Base-by-base conservation (phyloP, 1,140 invertebrate genomes). In the Platyscapa corneri region DNA sequence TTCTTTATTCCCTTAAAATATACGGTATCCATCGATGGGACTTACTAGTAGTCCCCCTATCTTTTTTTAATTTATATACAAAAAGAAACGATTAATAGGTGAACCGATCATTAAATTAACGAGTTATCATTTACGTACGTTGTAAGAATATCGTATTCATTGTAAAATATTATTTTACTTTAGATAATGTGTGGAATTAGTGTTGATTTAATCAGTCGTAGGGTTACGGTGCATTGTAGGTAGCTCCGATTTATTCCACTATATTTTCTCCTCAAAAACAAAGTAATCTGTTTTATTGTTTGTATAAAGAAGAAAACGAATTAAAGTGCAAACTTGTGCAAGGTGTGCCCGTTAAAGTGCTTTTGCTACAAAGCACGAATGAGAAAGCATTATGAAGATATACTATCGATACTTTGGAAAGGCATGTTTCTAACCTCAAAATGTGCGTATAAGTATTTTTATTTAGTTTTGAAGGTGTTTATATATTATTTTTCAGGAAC, bases 401-500 rank as follows among this genome's bases (percentile, higher is more conserved):
- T 32, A 20, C 32, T 7, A 27, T 27, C 6, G 32, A 14, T 65
- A 12, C 12, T 34, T 1, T 30, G 20, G 20, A 20, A 39, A 12
- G 42, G 5, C 39, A 27, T 32, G 27, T 46, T 75, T 32, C 23
- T 75, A 75, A 75, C 72, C 72, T 75, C 23, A 75, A 75, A 75
- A 75, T 49, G 42, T 75, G 72, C 72, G 42, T 75, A 74, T 49
- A 18, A 46, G 12, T 30, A 75, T 75, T 75, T 14, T 75, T 60
- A 27, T 60, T 60, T 60, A 27, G 56, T 60, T 60, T 5, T 27
- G 3, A 60, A 60, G 10, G 27, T 60, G 56, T 10, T 3, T 27
- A 27, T 27, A 27, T 60, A 27, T 60, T 60, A 23, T 60, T 60
- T 20, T 60, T 60, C 23, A 60, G 3, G 23, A 60, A 6, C 3